Evolutionary conservation across 2,888 invertebrate species (phyloP).

Genomic region (Lordiphosa andalusiaca): DNA sequence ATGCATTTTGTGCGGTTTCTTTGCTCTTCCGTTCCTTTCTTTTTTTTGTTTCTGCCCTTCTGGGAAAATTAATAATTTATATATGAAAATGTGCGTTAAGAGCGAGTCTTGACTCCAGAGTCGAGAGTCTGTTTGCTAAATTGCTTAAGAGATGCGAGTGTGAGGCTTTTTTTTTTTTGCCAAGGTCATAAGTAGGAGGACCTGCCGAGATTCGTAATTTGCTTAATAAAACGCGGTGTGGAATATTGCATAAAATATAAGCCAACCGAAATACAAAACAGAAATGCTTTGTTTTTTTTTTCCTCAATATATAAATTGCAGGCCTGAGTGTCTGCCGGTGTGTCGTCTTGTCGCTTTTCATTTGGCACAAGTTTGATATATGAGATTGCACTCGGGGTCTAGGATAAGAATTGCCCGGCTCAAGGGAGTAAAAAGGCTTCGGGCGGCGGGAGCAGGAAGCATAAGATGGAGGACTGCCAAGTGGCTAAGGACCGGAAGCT

Average conservation of each 20-base stretch:
- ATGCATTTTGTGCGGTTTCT: slow-evolving; percentile 64
- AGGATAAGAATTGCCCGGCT: background rate
- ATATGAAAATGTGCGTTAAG: slow-evolving; percentile 78
- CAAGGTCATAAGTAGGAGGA: slow-evolving; percentile 75
- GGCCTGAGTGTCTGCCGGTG: slow-evolving; percentile 64
- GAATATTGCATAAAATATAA: slow-evolving; percentile 74
- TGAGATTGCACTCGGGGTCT: slow-evolving; percentile 39
- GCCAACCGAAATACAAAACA: slow-evolving; percentile 26
- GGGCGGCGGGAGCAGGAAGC: background rate
- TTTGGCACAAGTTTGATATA: slow-evolving; percentile 59
- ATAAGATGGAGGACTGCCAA: slow-evolving; percentile 17
- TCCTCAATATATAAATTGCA: slow-evolving; percentile 77
- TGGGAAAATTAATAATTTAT: slow-evolving; percentile 77
- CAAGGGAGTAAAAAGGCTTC: slow-evolving; percentile 5
- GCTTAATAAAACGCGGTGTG: slow-evolving; percentile 74
- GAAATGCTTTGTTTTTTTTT: slow-evolving; percentile 24
- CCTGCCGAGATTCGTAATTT: slow-evolving; percentile 69
- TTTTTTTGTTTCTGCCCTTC: slow-evolving; percentile 34
- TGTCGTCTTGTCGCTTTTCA: slow-evolving; percentile 61
- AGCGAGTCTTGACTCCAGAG: slow-evolving; percentile 44
- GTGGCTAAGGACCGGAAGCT: slow-evolving; percentile 25
- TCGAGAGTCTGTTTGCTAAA: slow-evolving; percentile 70
- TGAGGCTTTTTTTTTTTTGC: slow-evolving; percentile 56
- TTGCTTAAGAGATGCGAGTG: slow-evolving; percentile 62
- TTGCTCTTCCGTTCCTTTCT: slow-evolving; percentile 41